A percentile compares a stretch with the other conserved stretches of the same genome.
Evolutionary conservation across 2,888 invertebrate species (phyloP).

Genomic region (Anarsia innoxiella): DNA sequence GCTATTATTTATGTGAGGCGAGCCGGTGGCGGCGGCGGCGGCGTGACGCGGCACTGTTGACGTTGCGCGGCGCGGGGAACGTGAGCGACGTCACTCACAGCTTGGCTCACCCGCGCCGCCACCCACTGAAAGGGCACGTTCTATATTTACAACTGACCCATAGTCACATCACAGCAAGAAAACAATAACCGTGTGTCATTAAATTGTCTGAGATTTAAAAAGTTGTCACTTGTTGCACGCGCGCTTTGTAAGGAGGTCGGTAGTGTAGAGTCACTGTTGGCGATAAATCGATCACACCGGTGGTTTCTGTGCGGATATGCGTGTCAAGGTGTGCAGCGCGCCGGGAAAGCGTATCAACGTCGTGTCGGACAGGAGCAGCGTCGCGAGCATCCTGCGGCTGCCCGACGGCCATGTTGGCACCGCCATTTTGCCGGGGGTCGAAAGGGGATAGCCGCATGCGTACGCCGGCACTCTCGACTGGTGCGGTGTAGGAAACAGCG

Average conservation of each 20-base stretch:
- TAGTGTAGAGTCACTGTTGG: constrained; percentile 37
- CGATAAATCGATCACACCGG: constrained; percentile 52
- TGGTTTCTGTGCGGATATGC: constrained; percentile 45
- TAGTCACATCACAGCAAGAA: constrained; percentile 56
- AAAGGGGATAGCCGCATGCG: constrained; percentile 69
- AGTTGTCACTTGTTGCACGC: constrained; percentile 71
- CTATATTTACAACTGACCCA: constrained; percentile 64
- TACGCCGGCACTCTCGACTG: constrained; percentile 65
- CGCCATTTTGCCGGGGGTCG: constrained; percentile 73
- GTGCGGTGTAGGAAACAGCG: constrained; percentile 51
- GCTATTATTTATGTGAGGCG: constrained; percentile 50
- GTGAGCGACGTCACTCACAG: constrained; percentile 63
- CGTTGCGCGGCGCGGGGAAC: constrained; percentile 68
- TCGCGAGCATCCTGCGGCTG: constrained; percentile 69
- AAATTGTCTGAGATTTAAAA: constrained; percentile 40
- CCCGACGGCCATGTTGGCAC: constrained; percentile 73
- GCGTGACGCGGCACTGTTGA: constrained; percentile 65
- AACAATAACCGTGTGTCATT: constrained; percentile 45
- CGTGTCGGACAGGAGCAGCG: constrained; percentile 61
- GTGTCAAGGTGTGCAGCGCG: constrained; percentile 54
- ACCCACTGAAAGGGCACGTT: constrained; percentile 63
- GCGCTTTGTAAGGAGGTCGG: constrained; percentile 40
- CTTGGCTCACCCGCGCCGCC: constrained; percentile 68
- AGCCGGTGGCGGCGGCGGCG: constrained; percentile 30
- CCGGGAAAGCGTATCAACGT: constrained; percentile 56